Conservation (phyloP, 2,113 vertebrate genomes). For the Empidonax alnorum region DNA sequence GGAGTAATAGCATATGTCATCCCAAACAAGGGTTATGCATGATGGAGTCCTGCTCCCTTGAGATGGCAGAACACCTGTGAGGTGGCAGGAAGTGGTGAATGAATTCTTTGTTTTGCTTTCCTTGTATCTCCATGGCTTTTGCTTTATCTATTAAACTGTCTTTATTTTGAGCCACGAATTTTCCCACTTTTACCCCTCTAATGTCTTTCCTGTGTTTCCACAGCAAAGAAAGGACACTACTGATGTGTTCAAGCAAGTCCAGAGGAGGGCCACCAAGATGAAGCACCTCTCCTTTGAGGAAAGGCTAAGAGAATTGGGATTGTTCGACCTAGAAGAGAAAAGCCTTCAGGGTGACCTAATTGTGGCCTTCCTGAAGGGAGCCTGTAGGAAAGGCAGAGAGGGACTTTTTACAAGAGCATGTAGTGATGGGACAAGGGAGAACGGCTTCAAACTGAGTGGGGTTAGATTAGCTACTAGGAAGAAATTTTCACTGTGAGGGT, state of each 20-base stretch:
- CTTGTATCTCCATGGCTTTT: background rate
- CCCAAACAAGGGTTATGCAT: background rate
- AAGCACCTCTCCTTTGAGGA: background rate
- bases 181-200: background rate
- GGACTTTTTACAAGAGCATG: background rate
- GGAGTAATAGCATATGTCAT: background rate
- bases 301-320: background rate
- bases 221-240: background rate
- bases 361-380: background rate
- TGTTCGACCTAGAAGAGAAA: background rate
- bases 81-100: background rate
- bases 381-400: background rate
- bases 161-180: background rate
- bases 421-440: background rate
- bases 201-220: background rate
- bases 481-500: background rate
- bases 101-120: background rate
- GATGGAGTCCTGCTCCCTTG: background rate
- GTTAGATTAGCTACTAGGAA: background rate
- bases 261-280: background rate
- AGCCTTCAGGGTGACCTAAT: background rate
- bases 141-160: background rate
- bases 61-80: background rate
- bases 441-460: background rate
- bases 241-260: accelerated